Evolutionary conservation across 2,888 invertebrate genomes (phyloP).

Genomic region (Drosophila pegasa): DNA sequence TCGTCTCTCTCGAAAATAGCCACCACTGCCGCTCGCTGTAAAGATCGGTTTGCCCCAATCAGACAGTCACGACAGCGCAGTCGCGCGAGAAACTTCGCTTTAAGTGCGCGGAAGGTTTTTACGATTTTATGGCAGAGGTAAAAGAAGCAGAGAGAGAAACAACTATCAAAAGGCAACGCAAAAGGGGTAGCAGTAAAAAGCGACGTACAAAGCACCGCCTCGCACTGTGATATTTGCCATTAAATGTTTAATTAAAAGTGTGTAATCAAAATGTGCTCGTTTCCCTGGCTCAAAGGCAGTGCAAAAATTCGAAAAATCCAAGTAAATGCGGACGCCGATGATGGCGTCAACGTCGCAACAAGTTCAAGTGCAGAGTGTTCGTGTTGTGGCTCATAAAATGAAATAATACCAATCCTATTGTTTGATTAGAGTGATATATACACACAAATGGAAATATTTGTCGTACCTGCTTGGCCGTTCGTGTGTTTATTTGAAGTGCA

Average conservation of each 20-base stretch:
- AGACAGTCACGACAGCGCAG: constrained; percentile 67
- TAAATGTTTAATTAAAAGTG: constrained; percentile 39
- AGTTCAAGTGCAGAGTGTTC: constrained; percentile 66
- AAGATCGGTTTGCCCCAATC: constrained; percentile 57
- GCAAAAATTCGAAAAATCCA: constrained; percentile 48
- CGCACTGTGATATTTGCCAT: constrained; percentile 18
- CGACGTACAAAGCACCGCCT: constrained; percentile 24
- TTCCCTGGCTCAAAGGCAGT: constrained; percentile 35
- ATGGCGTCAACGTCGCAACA: constrained; percentile 59
- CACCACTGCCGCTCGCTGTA: constrained; percentile 28
- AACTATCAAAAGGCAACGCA: constrained; percentile 21
- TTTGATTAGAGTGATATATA: constrained; percentile 11
- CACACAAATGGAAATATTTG: background rate
- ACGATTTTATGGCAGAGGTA: constrained; percentile 36
- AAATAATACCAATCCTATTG: constrained; percentile 9
- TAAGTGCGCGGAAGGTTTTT: constrained; percentile 51
- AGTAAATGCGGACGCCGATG: constrained; percentile 42
- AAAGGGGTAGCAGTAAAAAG: constrained; percentile 54
- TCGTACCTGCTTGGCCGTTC: background rate
- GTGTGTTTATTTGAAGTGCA: constrained; percentile 1
- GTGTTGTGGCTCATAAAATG: constrained; percentile 26
- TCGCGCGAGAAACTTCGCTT: constrained; percentile 62
- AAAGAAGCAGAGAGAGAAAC: constrained; percentile 21
- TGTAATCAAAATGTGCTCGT: constrained; percentile 36
- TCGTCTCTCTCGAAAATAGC: background rate